Evolutionary conservation across 2,888 invertebrate genomes (phyloP).

Genomic region (Merodon equestris): DNA sequence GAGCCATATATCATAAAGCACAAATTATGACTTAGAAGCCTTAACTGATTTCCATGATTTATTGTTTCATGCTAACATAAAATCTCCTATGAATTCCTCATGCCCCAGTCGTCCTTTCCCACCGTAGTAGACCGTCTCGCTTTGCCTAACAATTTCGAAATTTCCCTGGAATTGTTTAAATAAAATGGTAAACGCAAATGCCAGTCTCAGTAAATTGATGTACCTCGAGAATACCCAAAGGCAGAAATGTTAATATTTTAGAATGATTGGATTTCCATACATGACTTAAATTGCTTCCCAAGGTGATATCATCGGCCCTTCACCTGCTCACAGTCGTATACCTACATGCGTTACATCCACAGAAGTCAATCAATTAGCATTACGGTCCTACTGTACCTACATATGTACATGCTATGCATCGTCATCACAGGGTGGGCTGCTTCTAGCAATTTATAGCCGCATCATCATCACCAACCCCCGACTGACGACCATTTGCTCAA

Average conservation of each 20-base stretch:
- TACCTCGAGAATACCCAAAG: not conserved
- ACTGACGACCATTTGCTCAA: constrained; percentile 1
- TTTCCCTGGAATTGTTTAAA: constrained; percentile 10
- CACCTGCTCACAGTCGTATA: not conserved
- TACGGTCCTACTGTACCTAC: not conserved
- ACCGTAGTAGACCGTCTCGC: too few relatives aligned
- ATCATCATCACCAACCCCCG: too few relatives aligned
- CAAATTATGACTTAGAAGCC: not conserved
- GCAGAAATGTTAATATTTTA: constrained; percentile 8
- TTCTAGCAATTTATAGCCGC: too few relatives aligned
- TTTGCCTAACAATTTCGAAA: too few relatives aligned
- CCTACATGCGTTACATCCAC: not conserved
- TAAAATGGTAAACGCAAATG: constrained; percentile 5
- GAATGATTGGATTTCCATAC: constrained; percentile 15
- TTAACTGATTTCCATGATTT: too few relatives aligned
- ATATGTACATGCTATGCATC: not conserved
- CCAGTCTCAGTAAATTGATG: constrained; percentile 3
- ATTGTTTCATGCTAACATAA: not conserved
- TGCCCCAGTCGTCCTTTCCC: not conserved
- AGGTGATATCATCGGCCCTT: constrained; percentile 24
- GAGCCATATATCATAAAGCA: too few relatives aligned
- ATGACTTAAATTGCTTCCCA: not conserved
- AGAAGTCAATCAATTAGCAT: constrained; percentile 47
- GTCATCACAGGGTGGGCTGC: too few relatives aligned
- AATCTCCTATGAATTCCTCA: not conserved